phyloP scores from a whole-genome alignment of 2,797 vertebrate genomes.

The Thripadectes ignobilis region DNA sequence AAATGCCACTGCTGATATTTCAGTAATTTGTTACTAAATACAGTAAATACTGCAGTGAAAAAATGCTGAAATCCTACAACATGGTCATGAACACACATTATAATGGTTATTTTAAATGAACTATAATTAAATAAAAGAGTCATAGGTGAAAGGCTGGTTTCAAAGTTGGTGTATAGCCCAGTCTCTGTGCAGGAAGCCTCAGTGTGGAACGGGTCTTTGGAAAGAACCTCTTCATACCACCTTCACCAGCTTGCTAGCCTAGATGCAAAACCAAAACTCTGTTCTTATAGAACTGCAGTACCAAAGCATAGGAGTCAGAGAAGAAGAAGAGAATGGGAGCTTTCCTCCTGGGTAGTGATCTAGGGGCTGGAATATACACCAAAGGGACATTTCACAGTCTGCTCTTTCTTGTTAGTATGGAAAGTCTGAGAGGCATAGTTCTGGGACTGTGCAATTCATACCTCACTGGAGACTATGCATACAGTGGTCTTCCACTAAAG shows the following conservation, averaged over 20 bases:
- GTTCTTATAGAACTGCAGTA: neutral
- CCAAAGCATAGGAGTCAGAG: neutral
- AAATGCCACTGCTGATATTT: neutral
- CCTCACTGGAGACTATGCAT: neutral
- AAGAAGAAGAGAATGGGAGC: neutral
- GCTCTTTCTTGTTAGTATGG: neutral
- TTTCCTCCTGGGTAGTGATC: neutral
- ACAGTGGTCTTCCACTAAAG: neutral
- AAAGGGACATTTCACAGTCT: neutral
- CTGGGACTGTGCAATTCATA: neutral
- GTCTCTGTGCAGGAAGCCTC: neutral
- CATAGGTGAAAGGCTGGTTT: neutral
- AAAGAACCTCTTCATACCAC: neutral
- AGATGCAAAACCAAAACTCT: neutral
- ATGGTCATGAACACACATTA: neutral
- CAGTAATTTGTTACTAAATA: neutral
- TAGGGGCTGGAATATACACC: neutral
- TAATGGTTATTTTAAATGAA: neutral
- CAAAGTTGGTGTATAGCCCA: neutral
- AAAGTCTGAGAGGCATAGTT: neutral
- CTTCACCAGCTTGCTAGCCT: neutral
- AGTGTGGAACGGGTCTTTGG: neutral
- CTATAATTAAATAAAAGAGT: neutral
- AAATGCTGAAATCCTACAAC: neutral
- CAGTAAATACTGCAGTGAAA: neutral